Conservation (phyloP, 2,888 invertebrate genomes). For the Pseudoips prasinana region DNA sequence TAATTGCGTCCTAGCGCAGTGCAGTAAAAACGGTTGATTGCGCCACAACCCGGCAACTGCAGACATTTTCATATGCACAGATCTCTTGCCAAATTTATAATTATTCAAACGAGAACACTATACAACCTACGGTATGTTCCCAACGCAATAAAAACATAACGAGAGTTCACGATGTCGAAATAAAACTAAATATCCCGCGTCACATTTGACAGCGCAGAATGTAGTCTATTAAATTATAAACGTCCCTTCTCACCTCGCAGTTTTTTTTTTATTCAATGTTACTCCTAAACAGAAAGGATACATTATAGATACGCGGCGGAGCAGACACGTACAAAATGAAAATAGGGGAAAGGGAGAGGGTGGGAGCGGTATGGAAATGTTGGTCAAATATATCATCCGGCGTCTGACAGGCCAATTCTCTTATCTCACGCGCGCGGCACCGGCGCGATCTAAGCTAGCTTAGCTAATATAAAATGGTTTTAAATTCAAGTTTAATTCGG, state of each 20-base stretch:
- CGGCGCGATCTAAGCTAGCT: conserved; percentile 81
- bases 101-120: conserved; percentile 51
- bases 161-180: conserved; percentile 29
- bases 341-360: conserved; percentile 66
- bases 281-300: conserved; percentile 73
- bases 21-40: conserved; percentile 49
- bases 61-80: conserved; percentile 41
- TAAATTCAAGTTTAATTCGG: conserved; percentile 82
- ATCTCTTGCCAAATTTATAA: conserved; percentile 59
- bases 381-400: conserved; percentile 95
- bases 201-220: conserved; percentile 60
- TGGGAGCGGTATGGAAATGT: conserved; percentile 88
- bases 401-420: conserved; percentile 94
- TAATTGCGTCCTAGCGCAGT: conserved; percentile 45
- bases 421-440: conserved; percentile 86
- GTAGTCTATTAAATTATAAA: conserved; percentile 68
- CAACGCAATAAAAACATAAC: conserved; percentile 35
- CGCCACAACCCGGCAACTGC: conserved; percentile 34
- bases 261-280: conserved; percentile 75
- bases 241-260: conserved; percentile 62
- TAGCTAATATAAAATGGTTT: conserved; percentile 83
- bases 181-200: conserved; percentile 37
- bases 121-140: conserved; percentile 12
- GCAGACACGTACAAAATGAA: conserved; percentile 82
- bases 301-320: conserved; percentile 75